Evolutionary conservation across 1,140 invertebrate species (phyloP).

Genomic region (Bombus polaris): DNA sequence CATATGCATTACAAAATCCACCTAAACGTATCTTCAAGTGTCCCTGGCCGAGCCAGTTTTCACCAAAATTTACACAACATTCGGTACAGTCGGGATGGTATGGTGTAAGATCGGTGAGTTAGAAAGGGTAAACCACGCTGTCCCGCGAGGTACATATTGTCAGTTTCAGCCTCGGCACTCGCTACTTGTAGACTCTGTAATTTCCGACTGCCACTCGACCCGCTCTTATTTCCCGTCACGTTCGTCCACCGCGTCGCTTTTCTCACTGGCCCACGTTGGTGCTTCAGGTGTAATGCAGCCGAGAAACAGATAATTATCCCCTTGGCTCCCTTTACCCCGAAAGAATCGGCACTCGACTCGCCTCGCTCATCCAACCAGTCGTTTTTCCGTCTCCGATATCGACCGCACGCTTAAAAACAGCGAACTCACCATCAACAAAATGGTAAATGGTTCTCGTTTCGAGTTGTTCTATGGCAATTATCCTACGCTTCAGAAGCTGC

Average conservation of each 20-base stretch:
- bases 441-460: too few relatives aligned
- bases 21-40: not conserved
- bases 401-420: not conserved
- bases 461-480: too few relatives aligned
- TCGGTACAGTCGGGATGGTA: not conserved
- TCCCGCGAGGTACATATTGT: conserved; percentile 60
- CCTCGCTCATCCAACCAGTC: not conserved
- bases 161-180: conserved; percentile 55
- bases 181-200: conserved; percentile 75
- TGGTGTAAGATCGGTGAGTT: not conserved
- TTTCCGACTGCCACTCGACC: conserved; percentile 79
- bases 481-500: too few relatives aligned
- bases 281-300: conserved; percentile 77
- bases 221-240: conserved; percentile 81
- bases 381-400: not conserved
- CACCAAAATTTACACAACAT: conserved; percentile 7
- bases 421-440: too few relatives aligned
- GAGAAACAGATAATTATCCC: conserved; percentile 79
- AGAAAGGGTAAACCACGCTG: not conserved
- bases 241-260: conserved; percentile 67
- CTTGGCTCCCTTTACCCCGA: conserved; percentile 61
- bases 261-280: conserved; percentile 60
- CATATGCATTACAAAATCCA: not conserved
- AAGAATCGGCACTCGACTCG: conserved; percentile 16
- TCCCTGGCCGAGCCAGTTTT: not conserved